phyloP scores from a whole-genome alignment of 64 coral and sea anemone species.

The Montipora foliosa region DNA sequence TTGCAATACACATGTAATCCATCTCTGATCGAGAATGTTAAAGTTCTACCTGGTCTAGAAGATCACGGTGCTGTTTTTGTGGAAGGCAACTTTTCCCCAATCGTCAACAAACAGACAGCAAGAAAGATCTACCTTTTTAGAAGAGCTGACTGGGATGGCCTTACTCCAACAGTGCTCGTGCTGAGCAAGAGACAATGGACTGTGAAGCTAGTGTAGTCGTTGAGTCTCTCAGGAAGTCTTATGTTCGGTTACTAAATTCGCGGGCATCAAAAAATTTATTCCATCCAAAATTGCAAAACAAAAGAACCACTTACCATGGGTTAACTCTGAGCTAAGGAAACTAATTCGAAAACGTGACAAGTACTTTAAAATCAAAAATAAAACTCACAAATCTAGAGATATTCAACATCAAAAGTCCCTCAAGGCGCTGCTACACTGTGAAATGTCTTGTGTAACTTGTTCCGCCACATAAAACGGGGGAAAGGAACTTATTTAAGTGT shows the following conservation, averaged over 20 bases:
- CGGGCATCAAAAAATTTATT: background rate
- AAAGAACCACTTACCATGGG: background rate
- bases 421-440: background rate
- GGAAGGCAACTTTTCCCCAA: conserved; percentile 12
- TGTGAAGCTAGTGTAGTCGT: background rate
- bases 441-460: no score
- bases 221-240: background rate
- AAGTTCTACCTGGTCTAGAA: background rate
- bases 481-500: no score
- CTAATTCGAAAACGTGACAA: no score
- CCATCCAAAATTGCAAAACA: background rate
- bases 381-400: background rate
- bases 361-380: no score
- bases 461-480: no score
- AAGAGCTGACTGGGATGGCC: conserved; percentile 25
- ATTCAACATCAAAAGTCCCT: background rate
- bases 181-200: background rate
- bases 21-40: background rate
- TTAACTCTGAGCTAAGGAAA: background rate
- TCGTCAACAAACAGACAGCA: conserved; percentile 35
- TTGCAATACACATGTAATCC: background rate
- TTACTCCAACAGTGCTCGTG: background rate
- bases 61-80: conserved; percentile 4
- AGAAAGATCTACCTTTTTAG: background rate
- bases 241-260: background rate